These are phyloP conservation scores for Oxyura jamaicensis DNA, from an alignment of 2,113 vertebrate species.

Conservation along the genomic window DNA sequence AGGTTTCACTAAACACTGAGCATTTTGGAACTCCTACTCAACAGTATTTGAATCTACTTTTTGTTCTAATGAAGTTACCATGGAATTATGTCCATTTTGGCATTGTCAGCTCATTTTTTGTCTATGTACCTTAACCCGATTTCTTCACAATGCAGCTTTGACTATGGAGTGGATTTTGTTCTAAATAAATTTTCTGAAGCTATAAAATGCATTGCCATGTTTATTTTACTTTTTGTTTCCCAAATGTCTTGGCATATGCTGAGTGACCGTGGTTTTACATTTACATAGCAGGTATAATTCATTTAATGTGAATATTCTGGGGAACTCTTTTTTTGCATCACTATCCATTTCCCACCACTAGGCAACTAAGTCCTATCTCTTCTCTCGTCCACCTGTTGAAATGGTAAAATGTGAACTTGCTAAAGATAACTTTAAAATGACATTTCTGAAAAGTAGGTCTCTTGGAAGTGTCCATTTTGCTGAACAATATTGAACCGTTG, in stretches of 20 bases:
- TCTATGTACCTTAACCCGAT: not conserved
- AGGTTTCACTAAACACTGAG: not conserved
- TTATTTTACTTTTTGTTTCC: not conserved
- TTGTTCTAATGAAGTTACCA: not conserved
- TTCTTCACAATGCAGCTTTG: not conserved
- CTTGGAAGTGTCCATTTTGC: not conserved
- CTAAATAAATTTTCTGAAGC: not conserved
- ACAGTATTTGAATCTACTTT: not conserved
- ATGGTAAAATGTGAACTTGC: not conserved
- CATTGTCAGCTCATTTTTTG: not conserved
- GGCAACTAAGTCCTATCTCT: not conserved
- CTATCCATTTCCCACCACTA: not conserved
- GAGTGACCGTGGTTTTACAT: not conserved
- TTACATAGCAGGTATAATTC: not conserved
- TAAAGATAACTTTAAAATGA: not conserved
- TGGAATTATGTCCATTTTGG: not conserved
- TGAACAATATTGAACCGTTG: not conserved
- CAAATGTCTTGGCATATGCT: not conserved
- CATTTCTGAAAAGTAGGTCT: not conserved
- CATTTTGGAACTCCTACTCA: slow-evolving; percentile 16
- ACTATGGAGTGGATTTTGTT: not conserved
- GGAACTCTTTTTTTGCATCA: not conserved
- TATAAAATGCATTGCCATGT: not conserved
- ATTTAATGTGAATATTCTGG: not conserved
- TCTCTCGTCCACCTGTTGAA: not conserved